Base-by-base conservation (phyloP, 2,888 invertebrate genomes). In the Mycalesis mineus region DNA sequence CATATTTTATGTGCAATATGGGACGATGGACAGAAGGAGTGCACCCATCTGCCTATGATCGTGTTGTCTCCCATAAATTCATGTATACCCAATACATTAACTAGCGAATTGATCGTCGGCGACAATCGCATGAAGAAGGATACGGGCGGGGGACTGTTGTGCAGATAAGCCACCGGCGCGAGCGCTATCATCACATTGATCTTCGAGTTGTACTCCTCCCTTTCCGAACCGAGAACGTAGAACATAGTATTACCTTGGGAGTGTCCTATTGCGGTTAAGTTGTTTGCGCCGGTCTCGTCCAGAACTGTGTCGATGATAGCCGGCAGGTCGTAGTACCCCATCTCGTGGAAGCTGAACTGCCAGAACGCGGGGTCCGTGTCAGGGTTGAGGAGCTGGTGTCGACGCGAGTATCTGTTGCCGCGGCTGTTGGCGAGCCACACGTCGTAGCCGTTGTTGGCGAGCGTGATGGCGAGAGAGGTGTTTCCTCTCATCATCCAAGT, bases 161-260 rank as follows among this genome's bases (percentile, higher is more conserved):
- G 65, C 7, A 76, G 7, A 36, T 66, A 72, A 45, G 63, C 67
- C 29, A 81, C 69, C 2, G 84, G 84, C n/a, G 79, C 80, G 14
- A 84, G 51, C 5, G 91, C 88, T 51, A 91, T 80, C 60, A 91
- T 86, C 0, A 91, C 71, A 36, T 78, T 80, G 8, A 94, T 80
- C 74, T 92, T 93, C 0, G 80, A 68, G 68, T 93, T 93, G 68
- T 92, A 92, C 55, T 91, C 90, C 0, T 92, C 91, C 29, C 74
- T 77, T 36, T 87, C 72, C 0, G 92, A 88, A 7, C 82, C 74
- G 85, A 92, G 88, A 0, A 91, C 90, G 63, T 88, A 92, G 66
- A 91, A 92, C 45, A 80, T 70, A 0, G 92, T 92, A 0, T 91
- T 91, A 15, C 95, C 95, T 77, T 91, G 91, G 7, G 94, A 95